Conservation (phyloP, 2,888 invertebrate genomes). For the Xylocampa areola region DNA sequence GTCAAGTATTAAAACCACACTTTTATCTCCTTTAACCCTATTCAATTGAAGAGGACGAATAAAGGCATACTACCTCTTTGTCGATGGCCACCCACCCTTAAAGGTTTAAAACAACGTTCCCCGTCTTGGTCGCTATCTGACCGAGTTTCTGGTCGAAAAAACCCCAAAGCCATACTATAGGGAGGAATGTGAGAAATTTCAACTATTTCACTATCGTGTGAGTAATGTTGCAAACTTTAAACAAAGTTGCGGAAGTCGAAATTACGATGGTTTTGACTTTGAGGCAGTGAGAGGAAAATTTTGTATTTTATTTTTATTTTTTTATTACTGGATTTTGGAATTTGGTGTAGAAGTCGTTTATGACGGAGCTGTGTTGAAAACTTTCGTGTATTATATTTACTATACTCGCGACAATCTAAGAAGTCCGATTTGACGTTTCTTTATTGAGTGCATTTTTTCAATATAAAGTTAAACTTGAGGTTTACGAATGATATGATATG, state of each 20-base stretch:
- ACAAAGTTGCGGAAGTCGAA: conserved; percentile 47
- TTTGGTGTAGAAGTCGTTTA: too few species aligned
- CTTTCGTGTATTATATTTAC: too few species aligned
- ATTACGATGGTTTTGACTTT: conserved; percentile 18
- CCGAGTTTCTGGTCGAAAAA: conserved; percentile 57
- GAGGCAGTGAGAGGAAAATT: too few species aligned
- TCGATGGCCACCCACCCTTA: conserved; percentile 23
- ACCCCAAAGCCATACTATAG: conserved; percentile 45
- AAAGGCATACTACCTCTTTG: conserved; percentile 32
- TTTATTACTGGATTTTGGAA: too few species aligned
- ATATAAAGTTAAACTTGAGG: too few species aligned
- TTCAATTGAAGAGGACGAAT: conserved; percentile 20
- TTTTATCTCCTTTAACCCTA: conserved; percentile 12
- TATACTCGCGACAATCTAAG: too few species aligned
- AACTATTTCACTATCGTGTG: conserved; percentile 34
- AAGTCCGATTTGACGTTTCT: too few species aligned
- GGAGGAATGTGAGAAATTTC: conserved; percentile 40
- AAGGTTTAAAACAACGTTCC: conserved; percentile 46
- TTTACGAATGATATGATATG: too few species aligned
- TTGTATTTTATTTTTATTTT: too few species aligned
- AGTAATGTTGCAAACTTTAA: conserved; percentile 49
- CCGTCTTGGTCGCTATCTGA: conserved; percentile 36
- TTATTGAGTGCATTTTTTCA: too few species aligned
- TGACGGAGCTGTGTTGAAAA: too few species aligned
- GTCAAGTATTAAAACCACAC: background rate